A percentile compares a stretch with the other conserved stretches of the same genome.
Evolutionary conservation across 2,888 invertebrate genomes (phyloP).

Genomic region (Andrena hattorfiana): DNA sequence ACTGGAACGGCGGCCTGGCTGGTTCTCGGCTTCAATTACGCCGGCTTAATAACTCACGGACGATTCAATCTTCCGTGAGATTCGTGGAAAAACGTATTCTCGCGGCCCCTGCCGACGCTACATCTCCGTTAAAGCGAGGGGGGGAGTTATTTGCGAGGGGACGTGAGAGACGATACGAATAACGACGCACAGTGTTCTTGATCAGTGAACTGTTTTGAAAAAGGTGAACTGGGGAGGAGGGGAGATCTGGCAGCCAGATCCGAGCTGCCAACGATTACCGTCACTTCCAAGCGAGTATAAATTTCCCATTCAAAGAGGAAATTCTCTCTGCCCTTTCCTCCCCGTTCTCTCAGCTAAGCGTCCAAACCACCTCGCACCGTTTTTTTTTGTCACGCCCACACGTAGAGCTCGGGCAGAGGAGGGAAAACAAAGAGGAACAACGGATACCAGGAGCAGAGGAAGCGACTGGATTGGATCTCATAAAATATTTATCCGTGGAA

Average conservation of each 20-base stretch:
- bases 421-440: slow-evolving; percentile 21
- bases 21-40: slow-evolving; percentile 55
- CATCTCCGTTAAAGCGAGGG: not conserved
- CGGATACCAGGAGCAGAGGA: slow-evolving; percentile 5
- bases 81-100: not conserved
- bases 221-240: too few relatives aligned
- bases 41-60: slow-evolving; percentile 47
- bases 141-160: not conserved
- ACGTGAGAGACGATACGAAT: slow-evolving; percentile 1
- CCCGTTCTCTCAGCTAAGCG: not conserved
- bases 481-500: slow-evolving; percentile 63
- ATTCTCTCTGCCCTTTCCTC: not conserved
- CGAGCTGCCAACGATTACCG: not conserved
- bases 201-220: too few relatives aligned
- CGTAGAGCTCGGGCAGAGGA: not conserved
- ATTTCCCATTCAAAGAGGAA: slow-evolving; percentile 1
- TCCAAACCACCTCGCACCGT: not conserved
- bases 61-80: slow-evolving; percentile 21
- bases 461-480: slow-evolving; percentile 56
- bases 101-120: not conserved
- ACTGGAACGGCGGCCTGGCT: not conserved
- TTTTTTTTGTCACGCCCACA: not conserved
- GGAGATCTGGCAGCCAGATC: not conserved
- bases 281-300: slow-evolving; percentile 11
- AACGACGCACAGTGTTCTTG: too few relatives aligned